Evolutionary conservation across 2,888 invertebrate genomes (phyloP).

Genomic region (Tricholauxania praeusta): DNA sequence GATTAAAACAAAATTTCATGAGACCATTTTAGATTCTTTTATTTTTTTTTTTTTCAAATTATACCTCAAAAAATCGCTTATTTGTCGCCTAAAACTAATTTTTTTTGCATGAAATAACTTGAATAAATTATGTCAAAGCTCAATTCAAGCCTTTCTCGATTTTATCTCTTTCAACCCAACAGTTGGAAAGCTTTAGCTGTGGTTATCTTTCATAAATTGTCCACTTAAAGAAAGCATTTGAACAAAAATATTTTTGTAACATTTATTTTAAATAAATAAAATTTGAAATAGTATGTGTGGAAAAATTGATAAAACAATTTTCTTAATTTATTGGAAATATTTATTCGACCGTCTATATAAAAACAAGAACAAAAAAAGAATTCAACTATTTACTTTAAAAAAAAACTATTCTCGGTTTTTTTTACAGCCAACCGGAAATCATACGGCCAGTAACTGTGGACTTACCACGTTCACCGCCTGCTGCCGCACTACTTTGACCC

Average conservation of each 20-base stretch:
- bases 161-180: too few relatives aligned
- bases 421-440: constrained; percentile 80
- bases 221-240: too few relatives aligned
- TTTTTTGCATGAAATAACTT: too few relatives aligned
- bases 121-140: too few relatives aligned
- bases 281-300: neutral
- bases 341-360: neutral
- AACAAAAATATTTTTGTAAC: neutral
- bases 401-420: neutral
- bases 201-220: too few relatives aligned
- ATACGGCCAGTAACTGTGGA: constrained; percentile 81
- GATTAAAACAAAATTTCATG: too few relatives aligned
- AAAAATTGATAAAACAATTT: neutral
- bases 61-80: too few relatives aligned
- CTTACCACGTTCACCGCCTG: constrained; percentile 74
- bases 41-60: too few relatives aligned
- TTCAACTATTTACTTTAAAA: neutral
- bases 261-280: neutral
- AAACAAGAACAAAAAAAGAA: neutral
- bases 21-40: too few relatives aligned
- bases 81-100: too few relatives aligned
- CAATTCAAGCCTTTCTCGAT: too few relatives aligned
- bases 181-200: too few relatives aligned
- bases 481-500: constrained; percentile 67
- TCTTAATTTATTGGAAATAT: neutral